phyloP scores from a whole-genome alignment of 2,888 invertebrate genomes.

The Hypena proboscidalis region DNA sequence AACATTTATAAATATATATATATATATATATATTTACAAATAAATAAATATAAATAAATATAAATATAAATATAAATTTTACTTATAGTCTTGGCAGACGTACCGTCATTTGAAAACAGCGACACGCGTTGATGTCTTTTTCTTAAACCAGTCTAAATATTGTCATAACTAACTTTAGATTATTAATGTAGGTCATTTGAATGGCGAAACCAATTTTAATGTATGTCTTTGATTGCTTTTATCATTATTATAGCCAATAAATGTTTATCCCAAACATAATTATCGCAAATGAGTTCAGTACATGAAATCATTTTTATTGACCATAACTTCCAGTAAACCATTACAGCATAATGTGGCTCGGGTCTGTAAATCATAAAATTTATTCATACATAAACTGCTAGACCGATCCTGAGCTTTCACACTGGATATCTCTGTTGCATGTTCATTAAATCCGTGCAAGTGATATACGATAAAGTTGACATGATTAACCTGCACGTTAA shows the following conservation, averaged over 20 bases:
- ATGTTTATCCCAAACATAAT: slow-evolving; percentile 51
- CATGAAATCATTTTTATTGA: slow-evolving; percentile 60
- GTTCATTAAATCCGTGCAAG: slow-evolving; percentile 56
- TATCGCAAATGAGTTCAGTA: slow-evolving; percentile 48
- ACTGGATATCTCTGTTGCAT: slow-evolving; percentile 52
- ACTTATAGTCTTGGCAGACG: too few species aligned
- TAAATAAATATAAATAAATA: too few species aligned
- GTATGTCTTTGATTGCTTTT: slow-evolving; percentile 44
- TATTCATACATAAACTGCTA: slow-evolving; percentile 61
- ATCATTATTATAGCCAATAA: slow-evolving; percentile 49
- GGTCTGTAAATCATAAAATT: slow-evolving; percentile 58
- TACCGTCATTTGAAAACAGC: too few species aligned
- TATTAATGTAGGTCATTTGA: slow-evolving; percentile 28
- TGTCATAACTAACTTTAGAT: too few species aligned
- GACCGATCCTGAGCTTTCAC: slow-evolving; percentile 54
- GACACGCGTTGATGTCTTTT: too few species aligned
- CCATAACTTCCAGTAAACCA: slow-evolving; percentile 42
- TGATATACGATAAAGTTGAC: slow-evolving; percentile 52
- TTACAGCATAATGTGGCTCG: slow-evolving; percentile 45
- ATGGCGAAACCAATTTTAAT: slow-evolving; percentile 39
- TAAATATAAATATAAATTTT: too few species aligned
- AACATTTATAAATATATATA: too few species aligned
- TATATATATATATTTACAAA: too few species aligned
- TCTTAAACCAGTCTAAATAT: too few species aligned
- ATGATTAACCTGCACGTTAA: slow-evolving; percentile 43